A percentile compares a stretch with the other conserved stretches of the same genome.
phyloP scores from a whole-genome alignment of 2,888 invertebrate genomes.

The Caenorhabditis wallacei region DNA sequence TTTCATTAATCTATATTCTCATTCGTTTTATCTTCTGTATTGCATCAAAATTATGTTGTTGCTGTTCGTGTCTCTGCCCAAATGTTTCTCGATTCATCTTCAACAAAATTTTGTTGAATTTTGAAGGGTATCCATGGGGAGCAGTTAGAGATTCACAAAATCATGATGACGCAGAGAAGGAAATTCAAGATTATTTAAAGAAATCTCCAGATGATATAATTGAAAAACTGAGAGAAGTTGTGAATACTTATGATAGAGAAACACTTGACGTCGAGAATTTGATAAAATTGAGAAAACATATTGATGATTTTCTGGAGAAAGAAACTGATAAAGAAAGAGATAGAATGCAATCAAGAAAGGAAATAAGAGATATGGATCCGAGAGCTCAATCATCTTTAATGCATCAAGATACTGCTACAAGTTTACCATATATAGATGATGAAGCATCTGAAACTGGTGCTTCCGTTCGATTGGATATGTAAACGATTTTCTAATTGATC shows the following conservation, averaged over 20 bases:
- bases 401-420: neutral
- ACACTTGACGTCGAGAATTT: neutral
- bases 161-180: neutral
- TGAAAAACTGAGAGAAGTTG: slow-evolving; percentile 16
- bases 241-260: slow-evolving; percentile 12
- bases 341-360: slow-evolving; percentile 8
- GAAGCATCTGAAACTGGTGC: neutral
- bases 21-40: neutral
- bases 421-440: neutral
- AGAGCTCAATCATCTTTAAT: neutral
- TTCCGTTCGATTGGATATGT: neutral
- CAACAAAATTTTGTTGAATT: neutral
- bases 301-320: slow-evolving; percentile 1
- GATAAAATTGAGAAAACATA: neutral
- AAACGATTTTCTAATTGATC: too few relatives aligned
- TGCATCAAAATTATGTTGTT: neutral
- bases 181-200: slow-evolving; percentile 13
- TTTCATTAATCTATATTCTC: slow-evolving; percentile 8
- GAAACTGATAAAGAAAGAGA: slow-evolving; percentile 2
- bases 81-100: neutral
- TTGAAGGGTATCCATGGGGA: slow-evolving; percentile 50
- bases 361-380: neutral
- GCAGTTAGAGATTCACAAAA: slow-evolving; percentile 12
- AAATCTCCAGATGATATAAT: neutral
- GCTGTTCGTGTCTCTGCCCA: neutral